Conservation (phyloP, 2,888 invertebrate species). For the Phorcus lineatus region DNA sequence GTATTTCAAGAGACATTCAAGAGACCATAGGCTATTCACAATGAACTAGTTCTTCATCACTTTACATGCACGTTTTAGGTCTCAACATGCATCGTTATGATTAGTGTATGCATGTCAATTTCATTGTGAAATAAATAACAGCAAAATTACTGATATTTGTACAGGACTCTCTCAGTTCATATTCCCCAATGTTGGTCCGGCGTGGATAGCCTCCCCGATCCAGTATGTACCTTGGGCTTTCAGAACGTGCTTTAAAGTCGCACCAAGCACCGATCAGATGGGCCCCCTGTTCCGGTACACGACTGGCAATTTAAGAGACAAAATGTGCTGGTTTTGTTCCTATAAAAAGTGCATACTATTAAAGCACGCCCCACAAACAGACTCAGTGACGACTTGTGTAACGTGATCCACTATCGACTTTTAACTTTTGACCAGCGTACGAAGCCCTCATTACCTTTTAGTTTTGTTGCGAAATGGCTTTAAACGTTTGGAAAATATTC, state of each 20-base stretch:
- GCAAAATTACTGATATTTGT: conserved; percentile 8
- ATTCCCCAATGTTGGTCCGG: background rate
- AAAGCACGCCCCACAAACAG: conserved; percentile 6
- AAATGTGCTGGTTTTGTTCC: background rate
- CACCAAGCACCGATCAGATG: background rate
- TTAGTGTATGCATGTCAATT: conserved; percentile 7
- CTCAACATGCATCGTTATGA: too few relatives aligned
- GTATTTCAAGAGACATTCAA: too few relatives aligned
- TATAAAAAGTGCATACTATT: background rate
- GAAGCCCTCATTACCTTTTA: too few relatives aligned
- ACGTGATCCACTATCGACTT: background rate
- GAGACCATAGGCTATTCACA: too few relatives aligned
- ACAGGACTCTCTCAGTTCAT: conserved; percentile 2
- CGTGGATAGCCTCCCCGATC: background rate
- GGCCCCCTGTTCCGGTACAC: background rate
- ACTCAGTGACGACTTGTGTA: background rate
- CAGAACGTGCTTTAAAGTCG: background rate
- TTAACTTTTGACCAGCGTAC: too few relatives aligned
- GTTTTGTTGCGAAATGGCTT: too few relatives aligned
- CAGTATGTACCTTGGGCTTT: background rate
- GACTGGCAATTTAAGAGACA: background rate
- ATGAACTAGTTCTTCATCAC: too few relatives aligned
- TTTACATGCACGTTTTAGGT: too few relatives aligned
- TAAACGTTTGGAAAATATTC: too few relatives aligned
- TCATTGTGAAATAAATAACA: conserved; percentile 13